These are phyloP conservation scores for Sebastes baramenuke DNA, from an alignment of 2,797 vertebrate species.

Conservation along the genomic window DNA sequence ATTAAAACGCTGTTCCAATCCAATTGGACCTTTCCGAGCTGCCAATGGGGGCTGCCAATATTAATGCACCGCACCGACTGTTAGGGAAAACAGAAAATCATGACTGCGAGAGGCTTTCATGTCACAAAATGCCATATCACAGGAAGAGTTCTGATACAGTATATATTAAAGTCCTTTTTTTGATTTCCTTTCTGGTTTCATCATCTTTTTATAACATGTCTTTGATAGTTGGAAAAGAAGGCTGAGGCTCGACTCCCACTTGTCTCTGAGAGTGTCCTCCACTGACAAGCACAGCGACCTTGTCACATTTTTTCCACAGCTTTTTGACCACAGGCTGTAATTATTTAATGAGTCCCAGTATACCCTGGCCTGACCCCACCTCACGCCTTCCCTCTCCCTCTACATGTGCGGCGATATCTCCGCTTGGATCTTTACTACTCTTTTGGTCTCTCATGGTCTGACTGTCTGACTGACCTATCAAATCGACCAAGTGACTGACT, in stretches of 20 bases:
- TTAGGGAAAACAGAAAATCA: constrained; percentile 19
- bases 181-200: constrained; percentile 46
- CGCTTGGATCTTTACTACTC: background rate
- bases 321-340: constrained; percentile 47
- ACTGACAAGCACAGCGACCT: constrained; percentile 47
- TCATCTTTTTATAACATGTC: constrained; percentile 47
- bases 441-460: background rate
- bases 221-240: constrained; percentile 46
- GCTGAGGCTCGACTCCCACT: constrained; percentile 4
- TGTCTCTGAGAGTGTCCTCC: constrained; percentile 34
- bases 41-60: constrained; percentile 29
- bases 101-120: constrained; percentile 30
- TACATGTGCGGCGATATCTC: background rate
- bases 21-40: constrained; percentile 35
- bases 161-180: constrained; percentile 60
- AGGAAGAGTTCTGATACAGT: constrained; percentile 44
- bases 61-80: constrained; percentile 22
- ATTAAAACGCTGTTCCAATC: constrained; percentile 56
- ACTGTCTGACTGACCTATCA: background rate
- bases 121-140: constrained; percentile 53
- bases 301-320: constrained; percentile 44
- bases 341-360: constrained; percentile 54
- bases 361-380: constrained; percentile 15
- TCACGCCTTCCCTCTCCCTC: background rate
- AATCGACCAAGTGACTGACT: background rate